Percentiles rank a stretch among this genome's conserved stretches.
These are phyloP conservation scores for Galaxea fascicularis DNA, from an alignment of 92 coral and sea anemone species.

Conservation along the genomic window DNA sequence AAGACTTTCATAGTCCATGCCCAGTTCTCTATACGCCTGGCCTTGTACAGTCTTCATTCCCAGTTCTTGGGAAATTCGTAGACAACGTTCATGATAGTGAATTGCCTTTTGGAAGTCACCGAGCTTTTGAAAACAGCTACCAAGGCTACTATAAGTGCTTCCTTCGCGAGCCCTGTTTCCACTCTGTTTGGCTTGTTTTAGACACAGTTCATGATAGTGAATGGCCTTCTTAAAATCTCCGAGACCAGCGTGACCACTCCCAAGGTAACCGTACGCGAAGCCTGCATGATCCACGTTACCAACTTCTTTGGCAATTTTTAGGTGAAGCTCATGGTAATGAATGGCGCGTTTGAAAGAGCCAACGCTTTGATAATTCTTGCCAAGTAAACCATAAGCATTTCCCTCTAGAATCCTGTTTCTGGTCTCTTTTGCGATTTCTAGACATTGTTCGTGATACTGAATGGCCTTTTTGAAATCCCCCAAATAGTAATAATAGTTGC, in stretches of 20 bases:
- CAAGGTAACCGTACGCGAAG: background rate
- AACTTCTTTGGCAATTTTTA: background rate
- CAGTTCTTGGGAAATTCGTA: background rate
- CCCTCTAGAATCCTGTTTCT: background rate
- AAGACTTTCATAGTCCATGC: background rate
- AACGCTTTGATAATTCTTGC: background rate
- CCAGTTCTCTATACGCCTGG: background rate
- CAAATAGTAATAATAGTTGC: background rate
- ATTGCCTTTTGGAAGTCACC: slow-evolving; percentile 5
- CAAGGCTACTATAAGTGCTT: slow-evolving; percentile 3
- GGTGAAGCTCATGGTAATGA: background rate
- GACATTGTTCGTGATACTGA: background rate
- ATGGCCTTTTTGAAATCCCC: background rate
- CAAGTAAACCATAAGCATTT: background rate
- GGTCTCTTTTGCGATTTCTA: background rate
- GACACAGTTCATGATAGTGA: background rate
- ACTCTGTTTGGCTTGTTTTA: background rate
- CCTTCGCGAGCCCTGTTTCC: slow-evolving; percentile 16
- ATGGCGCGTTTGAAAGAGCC: background rate
- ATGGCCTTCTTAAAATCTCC: slow-evolving; percentile 24
- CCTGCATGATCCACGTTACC: background rate
- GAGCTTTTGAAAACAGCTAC: background rate
- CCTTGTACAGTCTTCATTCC: background rate
- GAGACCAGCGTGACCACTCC: background rate
- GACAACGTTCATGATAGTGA: background rate